Evolutionary conservation across 92 coral and sea anemone species (phyloP).

Genomic region (Epizoanthus fatuus): DNA sequence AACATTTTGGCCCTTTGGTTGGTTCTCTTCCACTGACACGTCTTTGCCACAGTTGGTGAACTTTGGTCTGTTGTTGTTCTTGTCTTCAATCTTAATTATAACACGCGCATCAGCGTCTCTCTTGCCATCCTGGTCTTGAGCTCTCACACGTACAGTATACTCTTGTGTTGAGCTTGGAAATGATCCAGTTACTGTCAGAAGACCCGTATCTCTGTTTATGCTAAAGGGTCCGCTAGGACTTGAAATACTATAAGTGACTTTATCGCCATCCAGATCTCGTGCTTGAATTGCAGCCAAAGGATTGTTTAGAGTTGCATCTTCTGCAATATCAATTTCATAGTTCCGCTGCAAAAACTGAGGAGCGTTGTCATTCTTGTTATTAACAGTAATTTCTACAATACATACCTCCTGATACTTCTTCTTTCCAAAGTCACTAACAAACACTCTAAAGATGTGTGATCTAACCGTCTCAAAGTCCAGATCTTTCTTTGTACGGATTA

Average conservation of each 20-base stretch:
- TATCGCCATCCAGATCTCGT: constrained; percentile 81
- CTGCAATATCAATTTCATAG: constrained; percentile 87
- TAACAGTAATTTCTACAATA: constrained; percentile 65
- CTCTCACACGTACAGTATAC: constrained; percentile 74
- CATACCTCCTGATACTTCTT: constrained; percentile 42
- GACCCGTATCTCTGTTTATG: constrained; percentile 65
- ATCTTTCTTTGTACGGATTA: constrained; percentile 64
- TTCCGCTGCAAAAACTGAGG: constrained; percentile 77
- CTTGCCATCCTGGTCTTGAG: constrained; percentile 60
- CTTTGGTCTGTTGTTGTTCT: constrained; percentile 82
- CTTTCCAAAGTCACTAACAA: constrained; percentile 81
- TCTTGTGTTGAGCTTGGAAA: constrained; percentile 61
- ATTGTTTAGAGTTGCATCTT: constrained; percentile 67
- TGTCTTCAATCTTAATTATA: constrained; percentile 83
- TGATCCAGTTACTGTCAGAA: constrained; percentile 54
- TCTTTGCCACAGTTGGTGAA: constrained; percentile 72
- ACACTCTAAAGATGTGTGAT: constrained; percentile 67
- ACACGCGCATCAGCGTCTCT: constrained; percentile 63
- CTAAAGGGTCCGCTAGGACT: constrained; percentile 46
- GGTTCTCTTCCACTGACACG: constrained; percentile 78
- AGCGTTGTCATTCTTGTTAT: constrained; percentile 77
- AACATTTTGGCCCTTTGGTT: constrained; percentile 70
- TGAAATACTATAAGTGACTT: constrained; percentile 57
- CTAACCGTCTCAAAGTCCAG: constrained; percentile 78
- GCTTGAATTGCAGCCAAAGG: constrained; percentile 93